Conservation (phyloP, 2,797 vertebrate species). For the Danio kyathit region DNA sequence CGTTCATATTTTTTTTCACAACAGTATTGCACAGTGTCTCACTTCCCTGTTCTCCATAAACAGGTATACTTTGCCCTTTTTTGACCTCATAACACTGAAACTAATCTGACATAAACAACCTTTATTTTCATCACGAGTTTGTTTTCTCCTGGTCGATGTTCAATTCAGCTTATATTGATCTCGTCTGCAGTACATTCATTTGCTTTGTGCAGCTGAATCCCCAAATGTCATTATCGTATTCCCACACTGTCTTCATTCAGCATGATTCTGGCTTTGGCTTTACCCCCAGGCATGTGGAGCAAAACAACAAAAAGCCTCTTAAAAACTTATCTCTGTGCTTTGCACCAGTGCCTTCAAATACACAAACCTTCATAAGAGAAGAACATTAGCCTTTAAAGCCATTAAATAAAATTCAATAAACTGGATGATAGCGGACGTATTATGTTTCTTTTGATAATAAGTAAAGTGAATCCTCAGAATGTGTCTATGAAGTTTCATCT, state of each 20-base stretch:
- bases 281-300: background rate
- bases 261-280: background rate
- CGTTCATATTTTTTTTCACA: background rate
- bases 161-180: slow-evolving; percentile 33
- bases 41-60: background rate
- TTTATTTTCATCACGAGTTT: slow-evolving; percentile 3
- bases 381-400: background rate
- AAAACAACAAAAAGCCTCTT: slow-evolving; percentile 16
- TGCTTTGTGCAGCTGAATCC: slow-evolving; percentile 37
- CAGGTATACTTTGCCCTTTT: background rate
- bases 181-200: slow-evolving; percentile 23
- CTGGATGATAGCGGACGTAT: background rate
- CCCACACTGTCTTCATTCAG: slow-evolving; percentile 1
- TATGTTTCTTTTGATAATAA: too few species aligned
- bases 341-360: background rate
- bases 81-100: slow-evolving; percentile 5
- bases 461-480: too few species aligned
- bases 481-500: too few species aligned
- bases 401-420: slow-evolving; percentile 3
- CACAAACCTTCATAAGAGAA: background rate
- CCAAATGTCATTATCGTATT: slow-evolving; percentile 13
- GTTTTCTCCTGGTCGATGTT: slow-evolving; percentile 26
- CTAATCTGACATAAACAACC: background rate
- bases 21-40: background rate
- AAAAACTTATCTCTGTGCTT: background rate